Conservation (phyloP, 2,113 vertebrate genomes). For the Desmodus rotundus region DNA sequence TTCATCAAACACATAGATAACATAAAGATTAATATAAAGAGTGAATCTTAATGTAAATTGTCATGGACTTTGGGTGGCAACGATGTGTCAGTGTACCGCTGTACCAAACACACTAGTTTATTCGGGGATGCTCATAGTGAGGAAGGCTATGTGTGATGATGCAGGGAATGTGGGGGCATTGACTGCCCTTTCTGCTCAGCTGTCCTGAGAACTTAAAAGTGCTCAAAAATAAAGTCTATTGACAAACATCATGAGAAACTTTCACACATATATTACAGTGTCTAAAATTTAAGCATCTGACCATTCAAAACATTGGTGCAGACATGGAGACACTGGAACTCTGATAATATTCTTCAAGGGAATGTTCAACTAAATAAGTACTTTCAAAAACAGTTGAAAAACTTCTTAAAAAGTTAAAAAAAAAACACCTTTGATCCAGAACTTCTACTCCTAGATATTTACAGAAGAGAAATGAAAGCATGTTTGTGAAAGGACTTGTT, state of each 20-base stretch:
- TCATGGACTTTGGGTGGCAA: neutral
- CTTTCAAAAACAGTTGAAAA: neutral
- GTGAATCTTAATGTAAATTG: neutral
- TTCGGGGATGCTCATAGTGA: neutral
- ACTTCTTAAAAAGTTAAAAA: neutral
- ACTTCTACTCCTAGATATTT: neutral
- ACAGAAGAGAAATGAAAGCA: neutral
- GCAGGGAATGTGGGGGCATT: neutral
- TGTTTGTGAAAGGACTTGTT: neutral
- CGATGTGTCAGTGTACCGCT: neutral
- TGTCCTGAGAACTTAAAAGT: neutral
- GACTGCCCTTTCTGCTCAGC: neutral
- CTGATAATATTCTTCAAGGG: neutral
- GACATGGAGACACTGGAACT: neutral
- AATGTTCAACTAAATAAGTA: neutral
- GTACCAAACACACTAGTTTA: neutral
- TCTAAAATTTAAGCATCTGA: neutral
- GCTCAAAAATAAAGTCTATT: neutral
- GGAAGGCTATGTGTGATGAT: accelerated
- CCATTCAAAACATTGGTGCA: neutral
- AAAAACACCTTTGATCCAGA: neutral
- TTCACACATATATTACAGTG: neutral
- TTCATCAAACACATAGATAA: neutral
- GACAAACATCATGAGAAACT: neutral
- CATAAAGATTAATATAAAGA: neutral